These are phyloP conservation scores for Euwallacea fornicatus DNA, from an alignment of 1,140 invertebrate genomes.

Conservation along the genomic window DNA sequence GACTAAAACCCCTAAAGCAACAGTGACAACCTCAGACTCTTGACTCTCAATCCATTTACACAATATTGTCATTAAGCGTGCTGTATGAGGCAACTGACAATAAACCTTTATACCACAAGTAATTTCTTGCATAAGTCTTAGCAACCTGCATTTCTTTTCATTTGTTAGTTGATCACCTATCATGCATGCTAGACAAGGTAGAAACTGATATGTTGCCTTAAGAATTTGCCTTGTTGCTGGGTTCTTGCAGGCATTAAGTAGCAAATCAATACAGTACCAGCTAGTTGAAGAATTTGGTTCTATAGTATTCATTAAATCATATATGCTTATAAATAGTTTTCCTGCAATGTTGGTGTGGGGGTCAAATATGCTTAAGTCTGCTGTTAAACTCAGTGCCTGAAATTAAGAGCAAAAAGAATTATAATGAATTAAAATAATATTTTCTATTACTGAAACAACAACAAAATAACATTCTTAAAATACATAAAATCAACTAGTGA, in stretches of 20 bases:
- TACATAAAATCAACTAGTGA: no score
- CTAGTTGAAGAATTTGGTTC: constrained; percentile 50
- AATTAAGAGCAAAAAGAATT: constrained; percentile 13
- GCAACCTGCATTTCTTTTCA: constrained; percentile 59
- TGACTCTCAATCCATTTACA: constrained; percentile 63
- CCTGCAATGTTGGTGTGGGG: constrained; percentile 54
- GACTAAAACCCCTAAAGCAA: constrained; percentile 68
- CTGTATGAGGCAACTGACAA: constrained; percentile 70
- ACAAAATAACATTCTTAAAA: no score
- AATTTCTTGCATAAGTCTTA: constrained; percentile 64
- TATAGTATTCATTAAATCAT: constrained; percentile 53
- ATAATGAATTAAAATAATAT: not conserved
- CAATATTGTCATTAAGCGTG: constrained; percentile 63
- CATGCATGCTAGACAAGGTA: constrained; percentile 63
- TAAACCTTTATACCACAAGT: constrained; percentile 71
- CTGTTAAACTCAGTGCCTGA: constrained; percentile 56
- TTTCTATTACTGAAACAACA: no score
- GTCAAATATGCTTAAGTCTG: constrained; percentile 59
- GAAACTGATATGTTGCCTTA: constrained; percentile 69
- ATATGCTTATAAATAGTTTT: constrained; percentile 60
- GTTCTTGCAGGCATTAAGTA: constrained; percentile 64
- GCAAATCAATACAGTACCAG: constrained; percentile 62
- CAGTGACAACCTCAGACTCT: constrained; percentile 59
- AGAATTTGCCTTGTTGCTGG: constrained; percentile 60
- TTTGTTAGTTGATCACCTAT: constrained; percentile 58